Evolutionary conservation across 2,888 invertebrate genomes (phyloP).

Genomic region (Tetramorium bicarinatum): DNA sequence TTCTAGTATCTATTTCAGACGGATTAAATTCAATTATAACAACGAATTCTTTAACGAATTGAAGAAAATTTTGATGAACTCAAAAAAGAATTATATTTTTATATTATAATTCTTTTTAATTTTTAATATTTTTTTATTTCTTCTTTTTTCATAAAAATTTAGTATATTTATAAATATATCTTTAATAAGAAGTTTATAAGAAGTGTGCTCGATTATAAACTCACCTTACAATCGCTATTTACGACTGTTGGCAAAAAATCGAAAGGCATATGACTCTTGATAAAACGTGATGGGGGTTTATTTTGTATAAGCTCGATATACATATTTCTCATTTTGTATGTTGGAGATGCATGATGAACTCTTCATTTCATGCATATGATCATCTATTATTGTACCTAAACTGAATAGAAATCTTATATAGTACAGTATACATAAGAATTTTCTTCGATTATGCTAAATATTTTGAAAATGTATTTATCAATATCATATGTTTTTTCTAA

Average conservation of each 20-base stretch:
- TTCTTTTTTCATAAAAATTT: background rate
- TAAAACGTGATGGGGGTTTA: constrained; percentile 81
- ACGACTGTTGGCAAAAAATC: constrained; percentile 89
- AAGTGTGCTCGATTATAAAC: too few relatives aligned
- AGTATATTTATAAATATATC: background rate
- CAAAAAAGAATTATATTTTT: too few relatives aligned
- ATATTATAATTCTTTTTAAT: background rate
- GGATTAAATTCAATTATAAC: too few relatives aligned
- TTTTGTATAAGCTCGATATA: background rate
- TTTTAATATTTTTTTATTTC: background rate
- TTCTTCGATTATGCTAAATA: too few relatives aligned
- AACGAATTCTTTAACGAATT: too few relatives aligned
- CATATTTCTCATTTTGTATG: too few relatives aligned
- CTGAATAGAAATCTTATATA: too few relatives aligned
- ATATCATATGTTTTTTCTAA: background rate
- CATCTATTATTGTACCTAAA: background rate
- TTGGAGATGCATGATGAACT: too few relatives aligned
- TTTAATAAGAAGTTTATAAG: background rate
- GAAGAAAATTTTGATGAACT: background rate
- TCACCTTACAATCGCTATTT: constrained; percentile 77
- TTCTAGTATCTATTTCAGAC: too few relatives aligned
- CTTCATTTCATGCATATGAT: background rate
- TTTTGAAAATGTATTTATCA: too few relatives aligned
- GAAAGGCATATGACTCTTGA: constrained; percentile 92
- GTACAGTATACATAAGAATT: too few relatives aligned